phyloP scores from a whole-genome alignment of 2,797 vertebrate species.

The Nannoperca obscura region DNA sequence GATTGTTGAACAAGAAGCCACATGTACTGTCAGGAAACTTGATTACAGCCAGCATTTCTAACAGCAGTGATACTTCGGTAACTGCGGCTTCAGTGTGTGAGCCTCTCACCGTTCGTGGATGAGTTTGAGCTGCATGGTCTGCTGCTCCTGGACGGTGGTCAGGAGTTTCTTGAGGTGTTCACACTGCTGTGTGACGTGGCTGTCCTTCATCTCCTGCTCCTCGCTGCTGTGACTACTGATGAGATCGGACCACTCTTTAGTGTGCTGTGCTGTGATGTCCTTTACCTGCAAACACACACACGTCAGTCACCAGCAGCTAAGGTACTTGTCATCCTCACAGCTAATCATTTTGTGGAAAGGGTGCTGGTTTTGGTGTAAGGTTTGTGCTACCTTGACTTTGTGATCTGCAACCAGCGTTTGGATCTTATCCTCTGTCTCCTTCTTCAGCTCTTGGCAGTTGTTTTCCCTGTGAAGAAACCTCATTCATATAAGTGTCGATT shows the following conservation, averaged over 20 bases:
- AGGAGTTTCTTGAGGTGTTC: conserved; percentile 94
- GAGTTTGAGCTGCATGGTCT: conserved; percentile 93
- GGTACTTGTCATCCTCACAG: not conserved
- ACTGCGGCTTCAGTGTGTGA: conserved; percentile 1
- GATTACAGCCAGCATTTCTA: not conserved
- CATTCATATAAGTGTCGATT: not conserved
- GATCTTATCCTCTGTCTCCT: conserved; percentile 97
- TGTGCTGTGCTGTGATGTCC: conserved; percentile 96
- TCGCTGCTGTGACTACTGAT: conserved; percentile 92
- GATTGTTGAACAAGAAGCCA: conserved; percentile 11
- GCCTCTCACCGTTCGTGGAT: conserved; percentile 93
- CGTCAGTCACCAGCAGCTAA: conserved; percentile 11
- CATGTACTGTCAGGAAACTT: not conserved
- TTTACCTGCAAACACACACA: conserved; percentile 88
- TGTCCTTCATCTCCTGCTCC: conserved; percentile 93
- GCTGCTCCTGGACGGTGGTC: conserved; percentile 91
- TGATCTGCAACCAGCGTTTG: conserved; percentile 93
- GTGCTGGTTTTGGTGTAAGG: not conserved
- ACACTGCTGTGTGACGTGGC: conserved; percentile 94
- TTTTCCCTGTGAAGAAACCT: conserved; percentile 87
- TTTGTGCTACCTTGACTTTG: conserved; percentile 93
- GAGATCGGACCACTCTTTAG: conserved; percentile 98
- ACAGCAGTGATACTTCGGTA: not conserved
- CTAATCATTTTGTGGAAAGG: not conserved
- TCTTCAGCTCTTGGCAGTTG: conserved; percentile 97